A percentile compares a stretch with the other conserved stretches of the same genome.
These are phyloP conservation scores for Catalaphyllia jardinei DNA, from an alignment of 64 coral and sea anemone genomes.

Conservation along the genomic window DNA sequence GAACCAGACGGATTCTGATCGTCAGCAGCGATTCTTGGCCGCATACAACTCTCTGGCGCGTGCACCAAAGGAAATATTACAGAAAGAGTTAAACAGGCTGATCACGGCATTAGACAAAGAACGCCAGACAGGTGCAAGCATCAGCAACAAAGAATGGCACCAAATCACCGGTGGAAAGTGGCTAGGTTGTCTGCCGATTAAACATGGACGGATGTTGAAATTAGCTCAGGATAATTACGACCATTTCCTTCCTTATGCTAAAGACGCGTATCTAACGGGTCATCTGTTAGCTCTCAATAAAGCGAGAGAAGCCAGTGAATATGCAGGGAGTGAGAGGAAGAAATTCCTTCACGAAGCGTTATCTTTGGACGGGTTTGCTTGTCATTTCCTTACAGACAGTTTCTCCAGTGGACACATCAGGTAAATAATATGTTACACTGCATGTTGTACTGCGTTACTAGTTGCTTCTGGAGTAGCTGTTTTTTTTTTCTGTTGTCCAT, in stretches of 20 bases:
- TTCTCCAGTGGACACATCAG: slow-evolving; percentile 45
- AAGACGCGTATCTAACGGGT: slow-evolving; percentile 14
- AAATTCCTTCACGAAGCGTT: slow-evolving; percentile 13
- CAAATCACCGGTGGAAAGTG: slow-evolving; percentile 15
- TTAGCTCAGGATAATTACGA: slow-evolving; percentile 12
- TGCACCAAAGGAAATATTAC: neutral
- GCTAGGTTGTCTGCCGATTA: neutral
- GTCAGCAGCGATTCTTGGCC: neutral
- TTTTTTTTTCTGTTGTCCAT: too few species aligned
- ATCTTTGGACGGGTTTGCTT: slow-evolving; percentile 29
- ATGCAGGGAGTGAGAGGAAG: neutral
- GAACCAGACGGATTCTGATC: neutral
- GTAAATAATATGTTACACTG: neutral
- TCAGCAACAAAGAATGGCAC: neutral
- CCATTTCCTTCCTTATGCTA: slow-evolving; percentile 42
- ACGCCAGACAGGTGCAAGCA: neutral
- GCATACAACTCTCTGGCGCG: neutral
- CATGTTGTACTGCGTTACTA: too few species aligned
- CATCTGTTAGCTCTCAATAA: slow-evolving; percentile 19
- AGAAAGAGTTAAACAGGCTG: neutral
- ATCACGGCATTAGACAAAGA: neutral
- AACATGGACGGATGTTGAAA: slow-evolving; percentile 12
- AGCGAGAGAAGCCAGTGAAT: slow-evolving; percentile 17
- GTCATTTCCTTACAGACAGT: slow-evolving; percentile 46
- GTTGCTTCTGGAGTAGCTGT: too few species aligned